Conservation (phyloP, 2,888 invertebrate genomes). For the Panopea generosa region DNA sequence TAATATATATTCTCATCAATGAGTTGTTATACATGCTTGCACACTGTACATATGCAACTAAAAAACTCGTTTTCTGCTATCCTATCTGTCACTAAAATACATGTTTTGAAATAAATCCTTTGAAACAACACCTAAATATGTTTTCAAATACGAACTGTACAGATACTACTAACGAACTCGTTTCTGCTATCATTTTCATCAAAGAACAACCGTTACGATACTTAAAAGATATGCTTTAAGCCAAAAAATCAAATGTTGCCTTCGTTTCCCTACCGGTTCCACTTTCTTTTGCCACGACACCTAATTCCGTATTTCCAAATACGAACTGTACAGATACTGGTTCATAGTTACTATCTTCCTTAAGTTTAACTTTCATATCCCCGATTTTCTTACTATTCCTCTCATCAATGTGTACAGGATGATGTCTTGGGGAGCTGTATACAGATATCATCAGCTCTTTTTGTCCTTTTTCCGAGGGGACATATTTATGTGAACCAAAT, state of each 20-base stretch:
- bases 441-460: conserved; percentile 44
- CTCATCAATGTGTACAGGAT: conserved; percentile 55
- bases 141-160: no score
- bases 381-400: conserved; percentile 51
- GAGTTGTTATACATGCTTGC: no score
- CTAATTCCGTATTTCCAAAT: conserved; percentile 64
- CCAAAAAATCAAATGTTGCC: conserved; percentile 46
- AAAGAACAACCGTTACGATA: no score
- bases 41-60: no score
- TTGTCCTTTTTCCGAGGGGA: conserved; percentile 42
- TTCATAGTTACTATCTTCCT: conserved; percentile 37
- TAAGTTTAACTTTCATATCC: conserved; percentile 49
- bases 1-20: no score
- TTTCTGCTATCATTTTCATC: no score
- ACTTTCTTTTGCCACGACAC: conserved; percentile 41
- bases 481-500: conserved; percentile 50
- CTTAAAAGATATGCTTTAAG: no score
- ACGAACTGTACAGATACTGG: conserved; percentile 56
- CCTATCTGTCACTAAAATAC: no score
- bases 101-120: no score
- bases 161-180: no score
- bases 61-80: no score
- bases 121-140: no score
- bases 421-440: conserved; percentile 35
- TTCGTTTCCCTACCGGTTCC: conserved; percentile 40